Base-by-base conservation (phyloP, 2,797 vertebrate genomes). In the Loriculus beryllinus region DNA sequence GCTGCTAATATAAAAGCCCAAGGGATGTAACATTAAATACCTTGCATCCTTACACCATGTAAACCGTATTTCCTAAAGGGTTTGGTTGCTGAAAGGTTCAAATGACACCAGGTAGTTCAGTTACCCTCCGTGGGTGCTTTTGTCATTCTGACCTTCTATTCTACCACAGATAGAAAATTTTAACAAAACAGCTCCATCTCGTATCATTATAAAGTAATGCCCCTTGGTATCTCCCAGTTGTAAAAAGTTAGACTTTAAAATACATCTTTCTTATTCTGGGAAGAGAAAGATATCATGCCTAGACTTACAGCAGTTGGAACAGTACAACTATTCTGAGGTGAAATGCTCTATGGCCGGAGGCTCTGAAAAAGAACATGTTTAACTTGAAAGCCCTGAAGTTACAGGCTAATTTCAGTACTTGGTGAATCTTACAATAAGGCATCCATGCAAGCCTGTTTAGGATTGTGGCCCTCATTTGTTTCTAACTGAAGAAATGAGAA, bases 401-500 rank as follows among this genome's bases (percentile, higher is more conserved):
- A 78, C 47, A 78, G 65, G 51, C 63, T 93, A 83, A 96, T 96
- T 95, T 92, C 85, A 79, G 86, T 78, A 89, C 72, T 76, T 86
- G 69, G 52, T 89, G 33, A 91, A 88, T 76, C 85, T 88, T 90
- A 97, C 87, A 95, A 93, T 90, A 94, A 96, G 92, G 26, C 31
- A 33, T 90, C 29, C 29, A 40, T 9, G 33, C 0, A 11, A 92
- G 54, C 54, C 59, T 92, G 91, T 93, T 95, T 78, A 83, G 84
- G 62, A 82, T 16, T 47, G 72, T 33, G 48, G 84, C 35, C 52
- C 49, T 95, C 69, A n/a, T 39, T 81, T 82, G 37, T 28, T 91
- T 95, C 84, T 88, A 92, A 90, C 63, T 90, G 87, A 91, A 97
- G 93, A 86, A 93, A 94, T 64, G 43, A 92, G 94, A 92, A 68